Conservation (phyloP, 2,888 invertebrate species). For the Iphiclides podalirius region DNA sequence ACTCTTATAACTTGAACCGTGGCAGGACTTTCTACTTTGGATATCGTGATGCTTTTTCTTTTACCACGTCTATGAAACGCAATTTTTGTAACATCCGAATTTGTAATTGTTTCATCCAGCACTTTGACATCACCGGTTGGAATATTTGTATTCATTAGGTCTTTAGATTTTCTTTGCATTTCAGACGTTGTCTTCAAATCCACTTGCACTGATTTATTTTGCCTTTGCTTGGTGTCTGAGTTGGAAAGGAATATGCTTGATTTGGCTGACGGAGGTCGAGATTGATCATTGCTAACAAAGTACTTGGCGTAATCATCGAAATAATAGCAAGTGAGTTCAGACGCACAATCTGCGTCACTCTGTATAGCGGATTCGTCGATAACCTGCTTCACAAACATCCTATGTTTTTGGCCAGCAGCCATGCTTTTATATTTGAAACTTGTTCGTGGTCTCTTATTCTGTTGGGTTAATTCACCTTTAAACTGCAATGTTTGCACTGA, state of each 20-base stretch:
- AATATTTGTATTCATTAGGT: slow-evolving; percentile 25
- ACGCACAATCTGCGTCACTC: slow-evolving; percentile 46
- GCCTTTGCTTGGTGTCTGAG: slow-evolving; percentile 38
- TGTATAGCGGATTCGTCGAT: slow-evolving; percentile 41
- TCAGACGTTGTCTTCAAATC: slow-evolving; percentile 27
- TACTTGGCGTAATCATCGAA: slow-evolving; percentile 67
- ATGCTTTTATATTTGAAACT: slow-evolving; percentile 64
- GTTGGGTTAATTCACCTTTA: slow-evolving; percentile 48
- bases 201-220: slow-evolving; percentile 52
- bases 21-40: slow-evolving; percentile 67
- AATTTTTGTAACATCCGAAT: slow-evolving; percentile 50
- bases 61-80: slow-evolving; percentile 55
- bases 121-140: slow-evolving; percentile 33
- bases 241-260: slow-evolving; percentile 44
- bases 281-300: slow-evolving; percentile 50
- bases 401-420: slow-evolving; percentile 47
- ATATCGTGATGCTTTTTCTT: slow-evolving; percentile 69
- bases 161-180: not conserved
- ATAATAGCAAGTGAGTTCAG: slow-evolving; percentile 56
- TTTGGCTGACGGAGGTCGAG: slow-evolving; percentile 56
- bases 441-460: slow-evolving; percentile 49
- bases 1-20: slow-evolving; percentile 74
- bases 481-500: slow-evolving; percentile 69
- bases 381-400: slow-evolving; percentile 68
- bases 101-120: slow-evolving; percentile 30